A percentile compares a stretch with the other conserved stretches of the same genome.
Conservation (phyloP, 2,113 vertebrate species). For the Ammodytes dubius region DNA sequence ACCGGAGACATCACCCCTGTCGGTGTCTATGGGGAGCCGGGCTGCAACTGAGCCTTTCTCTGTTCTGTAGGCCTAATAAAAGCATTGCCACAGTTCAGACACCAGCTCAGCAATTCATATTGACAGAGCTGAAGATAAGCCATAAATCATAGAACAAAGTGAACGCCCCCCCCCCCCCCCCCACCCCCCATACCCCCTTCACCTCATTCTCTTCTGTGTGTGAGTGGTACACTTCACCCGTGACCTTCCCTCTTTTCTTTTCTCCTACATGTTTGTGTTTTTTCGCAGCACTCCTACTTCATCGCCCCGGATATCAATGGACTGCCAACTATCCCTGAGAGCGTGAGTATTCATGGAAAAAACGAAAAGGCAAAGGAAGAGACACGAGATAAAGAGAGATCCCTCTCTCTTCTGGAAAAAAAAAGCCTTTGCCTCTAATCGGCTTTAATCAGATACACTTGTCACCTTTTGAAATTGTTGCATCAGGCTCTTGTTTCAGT, state of each 20-base stretch:
- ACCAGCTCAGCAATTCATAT: slow-evolving; percentile 82
- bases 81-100: slow-evolving; percentile 82
- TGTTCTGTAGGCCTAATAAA: slow-evolving; percentile 81
- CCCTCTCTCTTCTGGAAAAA: slow-evolving; percentile 69
- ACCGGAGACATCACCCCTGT: slow-evolving; percentile 80
- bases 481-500: slow-evolving; percentile 74
- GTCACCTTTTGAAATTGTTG: slow-evolving; percentile 80
- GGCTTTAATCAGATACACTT: slow-evolving; percentile 76
- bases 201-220: slow-evolving; percentile 65
- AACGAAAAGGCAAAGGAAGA: slow-evolving; percentile 36
- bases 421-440: slow-evolving; percentile 68
- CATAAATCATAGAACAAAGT: slow-evolving; percentile 84
- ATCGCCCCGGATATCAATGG: slow-evolving; percentile 95
- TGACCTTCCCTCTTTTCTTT: slow-evolving; percentile 72
- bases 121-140: slow-evolving; percentile 83
- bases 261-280: slow-evolving; percentile 77
- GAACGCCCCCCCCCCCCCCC: slow-evolving; percentile 62
- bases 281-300: slow-evolving; percentile 94
- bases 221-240: slow-evolving; percentile 70
- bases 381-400: slow-evolving; percentile 58
- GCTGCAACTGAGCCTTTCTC: slow-evolving; percentile 77
- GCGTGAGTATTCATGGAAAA: slow-evolving; percentile 88
- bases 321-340: slow-evolving; percentile 98
- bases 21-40: slow-evolving; percentile 74
- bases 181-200: slow-evolving; percentile 47